Evolutionary conservation across 2,888 invertebrate genomes (phyloP), one percentile per base, ranked within the genome.

Genomic region (Aplocera efformata): DNA sequence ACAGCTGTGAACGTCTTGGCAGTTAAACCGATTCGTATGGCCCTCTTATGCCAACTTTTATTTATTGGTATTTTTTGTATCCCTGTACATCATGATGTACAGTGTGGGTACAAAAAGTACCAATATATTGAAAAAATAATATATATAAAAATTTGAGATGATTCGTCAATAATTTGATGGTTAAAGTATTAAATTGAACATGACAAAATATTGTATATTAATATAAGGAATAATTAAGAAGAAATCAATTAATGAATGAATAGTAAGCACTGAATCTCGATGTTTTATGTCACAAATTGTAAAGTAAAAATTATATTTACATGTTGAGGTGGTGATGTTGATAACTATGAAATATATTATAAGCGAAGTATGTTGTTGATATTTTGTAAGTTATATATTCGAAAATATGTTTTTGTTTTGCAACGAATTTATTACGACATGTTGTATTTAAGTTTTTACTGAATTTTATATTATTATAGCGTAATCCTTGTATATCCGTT

Each of bases 261-360:
- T 54, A 51, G 51, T 32, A 54, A 54, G 85, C 85, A 85, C 84
- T 84, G 84, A 84, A 79, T 78, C 83, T 83, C 74, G 77, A 84
- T 83, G 82, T 84, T 82, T 76, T 81, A 77, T 73, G 73, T 77
- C 84, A 84, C 84, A 51, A 73, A 70, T 67, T 72, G 51, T 58
- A 64, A 60, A 66, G 72, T 73, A 74, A 75, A 79, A 68, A 70
- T 72, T 79, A 78, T 79, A 82, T 81, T 77, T 82, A 84, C 74
- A 79, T 67, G n/a, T n/a, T n/a, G n/a, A n/a, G 72, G 78, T 80
- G 76, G 63, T 54, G 53, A 58, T 57, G 58, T 52, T 59, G 56
- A 27, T 45, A n/a, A n/a, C n/a, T n/a, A 37, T 30, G 1, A 33
- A 25, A 63, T 56, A 42, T 35, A 27, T 17, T 31, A 10, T 17